Evolutionary conservation across 53 echinoderm and acorn worm genomes (phyloP).

Genomic region (Echinarachnius parma): DNA sequence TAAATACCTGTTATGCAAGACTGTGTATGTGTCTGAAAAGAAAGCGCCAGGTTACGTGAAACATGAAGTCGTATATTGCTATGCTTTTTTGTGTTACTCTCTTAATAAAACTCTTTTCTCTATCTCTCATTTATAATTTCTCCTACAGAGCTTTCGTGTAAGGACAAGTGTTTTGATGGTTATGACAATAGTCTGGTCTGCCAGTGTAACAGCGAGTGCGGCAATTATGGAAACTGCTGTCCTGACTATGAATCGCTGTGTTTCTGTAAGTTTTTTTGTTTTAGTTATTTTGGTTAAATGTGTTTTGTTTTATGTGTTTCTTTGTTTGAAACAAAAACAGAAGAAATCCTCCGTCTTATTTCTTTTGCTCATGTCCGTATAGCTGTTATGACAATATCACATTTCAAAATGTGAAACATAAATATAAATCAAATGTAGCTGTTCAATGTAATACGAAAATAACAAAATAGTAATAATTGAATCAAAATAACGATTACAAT

Average conservation of each 20-base stretch:
- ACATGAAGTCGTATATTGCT: no score
- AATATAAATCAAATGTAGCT: background rate
- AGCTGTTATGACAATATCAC: no score
- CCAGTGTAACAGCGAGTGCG: constrained; percentile 35
- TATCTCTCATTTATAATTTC: no score
- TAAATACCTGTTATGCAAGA: no score
- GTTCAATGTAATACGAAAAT: background rate
- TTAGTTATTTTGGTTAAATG: no score
- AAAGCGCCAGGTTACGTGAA: no score
- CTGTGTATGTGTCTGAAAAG: no score
- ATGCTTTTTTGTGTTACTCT: background rate
- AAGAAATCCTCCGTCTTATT: background rate
- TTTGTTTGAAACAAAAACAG: background rate
- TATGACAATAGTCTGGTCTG: constrained; percentile 33
- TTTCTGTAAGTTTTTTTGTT: constrained; percentile 8
- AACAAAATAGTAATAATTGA: background rate
- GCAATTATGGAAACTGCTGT: constrained; percentile 41
- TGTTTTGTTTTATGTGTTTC: no score
- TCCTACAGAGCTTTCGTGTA: background rate
- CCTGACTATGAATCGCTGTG: constrained; percentile 21
- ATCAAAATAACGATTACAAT: background rate
- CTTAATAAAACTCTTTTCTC: no score
- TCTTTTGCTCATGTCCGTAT: background rate
- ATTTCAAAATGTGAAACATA: no score
- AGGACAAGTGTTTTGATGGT: constrained; percentile 5